Conservation (phyloP, 2,113 vertebrate genomes). For the Hydrolagus affinis region DNA sequence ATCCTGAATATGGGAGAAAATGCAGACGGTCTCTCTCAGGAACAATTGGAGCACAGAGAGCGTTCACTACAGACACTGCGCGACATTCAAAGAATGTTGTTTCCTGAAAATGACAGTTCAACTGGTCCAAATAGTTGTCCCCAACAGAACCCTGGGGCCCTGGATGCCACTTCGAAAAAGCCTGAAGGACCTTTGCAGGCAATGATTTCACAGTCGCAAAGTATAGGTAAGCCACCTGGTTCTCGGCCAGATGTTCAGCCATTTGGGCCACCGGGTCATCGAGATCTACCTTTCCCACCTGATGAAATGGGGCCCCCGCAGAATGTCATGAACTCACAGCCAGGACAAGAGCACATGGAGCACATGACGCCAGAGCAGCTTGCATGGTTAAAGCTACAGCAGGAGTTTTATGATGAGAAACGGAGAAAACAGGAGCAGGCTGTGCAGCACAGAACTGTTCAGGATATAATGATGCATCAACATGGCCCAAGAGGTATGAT, state of each 20-base stretch:
- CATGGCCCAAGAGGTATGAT: slow-evolving; percentile 85
- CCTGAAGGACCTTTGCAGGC: slow-evolving; percentile 89
- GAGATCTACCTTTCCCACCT: slow-evolving; percentile 89
- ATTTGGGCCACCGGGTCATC: slow-evolving; percentile 81
- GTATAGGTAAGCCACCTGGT: slow-evolving; percentile 72
- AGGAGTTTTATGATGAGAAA: slow-evolving; percentile 97
- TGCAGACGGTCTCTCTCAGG: slow-evolving; percentile 90
- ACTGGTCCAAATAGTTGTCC: slow-evolving; percentile 64
- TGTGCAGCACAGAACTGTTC: slow-evolving; percentile 85
- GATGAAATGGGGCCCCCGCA: slow-evolving; percentile 81
- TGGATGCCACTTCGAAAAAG: slow-evolving; percentile 73
- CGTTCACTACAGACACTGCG: slow-evolving; percentile 89
- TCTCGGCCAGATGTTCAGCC: slow-evolving; percentile 79
- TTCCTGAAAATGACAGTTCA: slow-evolving; percentile 79
- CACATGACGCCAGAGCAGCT: slow-evolving; percentile 97
- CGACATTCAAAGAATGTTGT: slow-evolving; percentile 97
- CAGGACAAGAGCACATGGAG: slow-evolving; percentile 79
- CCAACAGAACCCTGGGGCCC: slow-evolving; percentile 62
- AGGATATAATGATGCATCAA: slow-evolving; percentile 94
- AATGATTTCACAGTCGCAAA: slow-evolving; percentile 96
- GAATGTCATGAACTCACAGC: slow-evolving; percentile 68
- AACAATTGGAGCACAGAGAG: slow-evolving; percentile 91
- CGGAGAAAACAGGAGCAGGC: slow-evolving; percentile 89
- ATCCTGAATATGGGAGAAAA: slow-evolving; percentile 80
- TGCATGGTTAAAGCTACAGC: slow-evolving; percentile 93